Percentiles rank a stretch among this genome's conserved stretches.
phyloP scores from a whole-genome alignment of 2,113 vertebrate species.

The Passerina amoena region DNA sequence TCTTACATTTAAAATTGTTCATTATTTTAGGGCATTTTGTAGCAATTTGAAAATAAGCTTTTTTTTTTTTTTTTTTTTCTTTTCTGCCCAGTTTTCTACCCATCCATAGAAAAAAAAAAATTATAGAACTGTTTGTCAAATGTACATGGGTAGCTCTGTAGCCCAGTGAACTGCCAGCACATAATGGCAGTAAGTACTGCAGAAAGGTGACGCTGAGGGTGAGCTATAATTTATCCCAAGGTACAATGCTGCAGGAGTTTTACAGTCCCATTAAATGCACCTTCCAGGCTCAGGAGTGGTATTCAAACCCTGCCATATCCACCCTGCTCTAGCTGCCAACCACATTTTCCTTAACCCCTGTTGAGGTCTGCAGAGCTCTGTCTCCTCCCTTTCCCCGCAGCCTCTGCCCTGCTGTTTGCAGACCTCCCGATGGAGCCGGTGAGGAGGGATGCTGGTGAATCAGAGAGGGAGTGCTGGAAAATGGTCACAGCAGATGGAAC shows the following conservation, averaged over 20 bases:
- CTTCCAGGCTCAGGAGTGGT: neutral
- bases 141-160: neutral
- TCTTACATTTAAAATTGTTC: neutral
- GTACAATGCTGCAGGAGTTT: neutral
- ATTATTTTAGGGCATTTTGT: neutral
- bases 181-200: neutral
- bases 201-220: slow-evolving; percentile 23
- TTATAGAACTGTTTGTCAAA: neutral
- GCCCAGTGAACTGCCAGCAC: neutral
- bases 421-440: neutral
- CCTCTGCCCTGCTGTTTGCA: neutral
- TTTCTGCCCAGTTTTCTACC: neutral
- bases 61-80: fast-evolving
- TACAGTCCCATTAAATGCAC: neutral
- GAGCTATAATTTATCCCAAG: slow-evolving; percentile 26
- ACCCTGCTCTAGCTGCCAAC: neutral
- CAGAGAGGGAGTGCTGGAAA: slow-evolving; percentile 21
- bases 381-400: neutral
- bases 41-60: neutral
- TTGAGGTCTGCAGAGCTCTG: neutral
- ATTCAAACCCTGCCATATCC: neutral
- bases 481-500: slow-evolving; percentile 50
- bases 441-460: slow-evolving; percentile 34
- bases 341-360: neutral
- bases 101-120: neutral